Conservation (phyloP, 2,113 vertebrate species). For the Campylomormyrus numenius region DNA sequence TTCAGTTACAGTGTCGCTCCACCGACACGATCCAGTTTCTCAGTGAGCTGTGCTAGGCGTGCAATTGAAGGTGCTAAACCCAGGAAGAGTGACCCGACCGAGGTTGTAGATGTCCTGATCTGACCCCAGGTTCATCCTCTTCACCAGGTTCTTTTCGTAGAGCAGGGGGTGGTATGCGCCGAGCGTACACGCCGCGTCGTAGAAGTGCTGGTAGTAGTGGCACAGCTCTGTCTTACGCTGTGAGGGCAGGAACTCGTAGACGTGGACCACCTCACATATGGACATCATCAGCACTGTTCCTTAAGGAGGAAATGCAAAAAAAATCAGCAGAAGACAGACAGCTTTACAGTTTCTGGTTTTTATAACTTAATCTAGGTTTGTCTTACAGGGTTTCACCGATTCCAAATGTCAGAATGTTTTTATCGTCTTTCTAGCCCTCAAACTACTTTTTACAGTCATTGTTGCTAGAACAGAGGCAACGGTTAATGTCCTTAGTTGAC, state of each 20-base stretch:
- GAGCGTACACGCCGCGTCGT: conserved; percentile 63
- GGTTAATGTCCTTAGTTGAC: neutral
- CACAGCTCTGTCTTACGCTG: conserved; percentile 63
- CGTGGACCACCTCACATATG: conserved; percentile 61
- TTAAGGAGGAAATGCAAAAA: conserved; percentile 23
- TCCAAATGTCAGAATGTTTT: neutral
- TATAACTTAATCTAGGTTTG: neutral
- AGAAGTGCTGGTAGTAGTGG: conserved; percentile 68
- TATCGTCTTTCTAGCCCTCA: neutral
- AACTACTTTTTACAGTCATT: neutral
- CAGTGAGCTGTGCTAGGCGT: conserved; percentile 21
- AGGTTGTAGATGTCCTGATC: conserved; percentile 52
- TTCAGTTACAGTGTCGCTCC: neutral
- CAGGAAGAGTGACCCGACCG: conserved; percentile 60
- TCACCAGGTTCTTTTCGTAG: conserved; percentile 71
- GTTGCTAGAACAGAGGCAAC: neutral
- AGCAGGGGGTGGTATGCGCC: conserved; percentile 70
- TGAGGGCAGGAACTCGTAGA: conserved; percentile 70
- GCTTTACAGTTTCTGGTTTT: neutral
- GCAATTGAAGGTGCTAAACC: conserved; percentile 56
- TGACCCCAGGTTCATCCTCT: conserved; percentile 63
- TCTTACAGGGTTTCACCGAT: neutral
- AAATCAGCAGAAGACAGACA: neutral
- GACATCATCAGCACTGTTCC: conserved; percentile 70
- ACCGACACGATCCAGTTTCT: neutral